These are phyloP conservation scores for Drosophila elegans DNA, from an alignment of 1,140 invertebrate species.

Conservation along the genomic window DNA sequence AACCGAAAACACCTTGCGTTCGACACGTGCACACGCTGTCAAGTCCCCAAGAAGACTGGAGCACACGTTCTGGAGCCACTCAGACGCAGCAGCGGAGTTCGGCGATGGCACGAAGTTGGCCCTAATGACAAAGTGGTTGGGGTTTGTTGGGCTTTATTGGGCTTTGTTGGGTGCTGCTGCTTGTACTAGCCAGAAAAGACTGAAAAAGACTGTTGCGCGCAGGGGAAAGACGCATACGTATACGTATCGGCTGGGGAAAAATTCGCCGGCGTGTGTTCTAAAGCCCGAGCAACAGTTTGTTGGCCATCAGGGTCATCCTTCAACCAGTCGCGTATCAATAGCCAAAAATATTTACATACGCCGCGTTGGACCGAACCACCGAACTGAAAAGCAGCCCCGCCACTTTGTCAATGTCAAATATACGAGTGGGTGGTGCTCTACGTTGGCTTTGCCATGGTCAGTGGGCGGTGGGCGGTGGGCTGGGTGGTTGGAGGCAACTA, in stretches of 20 bases:
- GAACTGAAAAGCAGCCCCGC: constrained; percentile 34
- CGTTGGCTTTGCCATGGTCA: constrained; percentile 12
- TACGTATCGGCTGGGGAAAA: constrained; percentile 19
- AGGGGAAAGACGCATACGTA: constrained; percentile 40
- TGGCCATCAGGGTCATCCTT: constrained; percentile 69
- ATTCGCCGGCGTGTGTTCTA: constrained; percentile 35
- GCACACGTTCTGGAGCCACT: constrained; percentile 28
- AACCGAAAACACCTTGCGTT: constrained; percentile 45
- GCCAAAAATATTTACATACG: constrained; percentile 75
- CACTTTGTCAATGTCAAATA: constrained; percentile 73
- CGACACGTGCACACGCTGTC: constrained; percentile 66
- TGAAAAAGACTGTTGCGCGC: constrained; percentile 55
- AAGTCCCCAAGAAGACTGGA: constrained; percentile 79
- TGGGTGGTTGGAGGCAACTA: constrained; percentile 59
- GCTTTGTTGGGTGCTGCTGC: not conserved
- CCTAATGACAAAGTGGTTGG: constrained; percentile 8
- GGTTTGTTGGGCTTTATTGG: not conserved
- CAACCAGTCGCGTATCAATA: constrained; percentile 63
- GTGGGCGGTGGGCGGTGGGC: constrained; percentile 5
- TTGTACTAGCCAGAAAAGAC: constrained; percentile 11
- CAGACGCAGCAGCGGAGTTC: constrained; percentile 61
- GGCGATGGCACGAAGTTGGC: constrained; percentile 61
- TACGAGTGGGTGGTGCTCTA: not conserved
- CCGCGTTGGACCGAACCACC: constrained; percentile 12
- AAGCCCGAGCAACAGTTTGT: constrained; percentile 75